Conservation (phyloP, 2,113 vertebrate species). For the Nycticebus coucang region DNA sequence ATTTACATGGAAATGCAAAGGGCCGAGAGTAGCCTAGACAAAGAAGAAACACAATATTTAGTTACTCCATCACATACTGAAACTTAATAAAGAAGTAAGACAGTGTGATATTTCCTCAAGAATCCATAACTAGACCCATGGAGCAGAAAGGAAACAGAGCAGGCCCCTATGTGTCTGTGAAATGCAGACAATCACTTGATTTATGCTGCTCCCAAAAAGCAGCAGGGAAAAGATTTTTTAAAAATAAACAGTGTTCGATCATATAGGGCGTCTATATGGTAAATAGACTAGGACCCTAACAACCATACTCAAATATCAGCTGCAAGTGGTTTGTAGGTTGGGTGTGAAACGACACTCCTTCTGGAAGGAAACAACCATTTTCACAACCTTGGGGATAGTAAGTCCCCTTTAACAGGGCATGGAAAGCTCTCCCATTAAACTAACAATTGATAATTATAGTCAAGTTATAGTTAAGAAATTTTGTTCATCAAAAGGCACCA, state of each 20-base stretch:
- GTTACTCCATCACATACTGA: background rate
- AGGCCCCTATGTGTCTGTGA: background rate
- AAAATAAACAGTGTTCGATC: too few relatives aligned
- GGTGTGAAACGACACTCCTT: too few relatives aligned
- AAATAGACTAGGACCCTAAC: background rate
- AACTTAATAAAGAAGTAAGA: background rate
- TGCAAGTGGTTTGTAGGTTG: background rate
- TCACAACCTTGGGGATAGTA: background rate
- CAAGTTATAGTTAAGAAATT: background rate
- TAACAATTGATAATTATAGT: background rate
- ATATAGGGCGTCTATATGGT: background rate
- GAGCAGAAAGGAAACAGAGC: background rate
- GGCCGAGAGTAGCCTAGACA: background rate
- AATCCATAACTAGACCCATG: rapidly evolving
- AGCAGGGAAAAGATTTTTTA: background rate
- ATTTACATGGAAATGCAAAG: background rate
- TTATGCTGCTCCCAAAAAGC: background rate
- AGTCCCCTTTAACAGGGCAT: background rate
- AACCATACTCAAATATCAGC: background rate
- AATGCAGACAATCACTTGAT: too few relatives aligned
- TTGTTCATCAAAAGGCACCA: background rate
- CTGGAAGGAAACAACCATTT: too few relatives aligned
- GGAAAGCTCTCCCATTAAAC: background rate
- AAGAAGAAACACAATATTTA: background rate
- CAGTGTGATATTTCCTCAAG: background rate